Base-by-base conservation (phyloP, 2,113 vertebrate species). In the Tachycineta bicolor region DNA sequence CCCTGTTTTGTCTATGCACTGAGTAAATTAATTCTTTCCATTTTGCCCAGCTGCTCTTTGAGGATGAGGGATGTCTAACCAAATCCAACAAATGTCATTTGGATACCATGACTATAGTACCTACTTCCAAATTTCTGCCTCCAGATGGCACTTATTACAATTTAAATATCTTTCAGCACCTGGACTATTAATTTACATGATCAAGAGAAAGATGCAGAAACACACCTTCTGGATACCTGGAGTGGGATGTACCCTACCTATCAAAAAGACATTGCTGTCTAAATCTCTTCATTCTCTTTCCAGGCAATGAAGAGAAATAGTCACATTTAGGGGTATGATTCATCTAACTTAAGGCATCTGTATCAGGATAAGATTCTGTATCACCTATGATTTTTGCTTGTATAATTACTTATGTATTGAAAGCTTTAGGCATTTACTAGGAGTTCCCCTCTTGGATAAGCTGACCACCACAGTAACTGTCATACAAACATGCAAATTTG, bases 391-490 rank as follows among this genome's bases (percentile, higher is more conserved):
- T 68, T 92, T 93, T 87, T 10, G 6, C 16, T 19, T 28, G 5
- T 15, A 6, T 69, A 56, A 25, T 77, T 68, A n/a, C 9, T 31
- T 46, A 16, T 0, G 0, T 47, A 39, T 44, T 71, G 41, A 68
- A 83, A 76, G 6, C 4, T 76, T 85, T 68, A 67, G 37, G 16
- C 18, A 33, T 19, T 21, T 14, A 46, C 18, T 55, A 53, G 10
- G 10, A 52, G 12, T 2, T 69, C 10, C 11, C 23, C 50, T 50
- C n/a, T 47, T 59, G 23, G 11, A 93, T 18, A 55, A 82, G 10
- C 8, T 80, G 29, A 34, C 13, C 12, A 29, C 28, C 34, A 52
- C 17, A 78, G 28, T 6, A 60, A 39, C 5, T 59, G 11, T 46
- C 50, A 47, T 89, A 43, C 3, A 41, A 60, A 83, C 11, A 26